These are phyloP conservation scores for Symphodus melops DNA, from an alignment of 2,113 vertebrate species.

Conservation along the genomic window DNA sequence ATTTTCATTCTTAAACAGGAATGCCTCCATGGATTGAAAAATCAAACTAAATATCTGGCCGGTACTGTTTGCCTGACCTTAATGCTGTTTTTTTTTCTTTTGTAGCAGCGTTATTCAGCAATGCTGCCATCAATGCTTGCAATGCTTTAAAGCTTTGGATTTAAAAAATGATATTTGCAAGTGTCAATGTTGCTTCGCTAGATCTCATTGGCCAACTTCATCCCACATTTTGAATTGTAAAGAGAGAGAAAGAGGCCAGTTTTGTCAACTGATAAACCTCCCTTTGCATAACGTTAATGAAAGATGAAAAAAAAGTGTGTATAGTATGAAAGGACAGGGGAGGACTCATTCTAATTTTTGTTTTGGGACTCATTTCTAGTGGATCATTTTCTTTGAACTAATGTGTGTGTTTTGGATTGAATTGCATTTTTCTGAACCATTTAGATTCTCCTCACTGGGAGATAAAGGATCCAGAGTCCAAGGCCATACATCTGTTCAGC, in stretches of 20 bases:
- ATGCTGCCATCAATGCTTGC: constrained; percentile 34
- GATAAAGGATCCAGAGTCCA: constrained; percentile 49
- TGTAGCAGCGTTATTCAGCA: constrained; percentile 27
- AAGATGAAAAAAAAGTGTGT: background rate
- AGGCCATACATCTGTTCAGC: constrained; percentile 54
- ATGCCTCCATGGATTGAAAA: too few relatives aligned
- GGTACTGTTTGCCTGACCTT: background rate
- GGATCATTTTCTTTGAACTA: background rate
- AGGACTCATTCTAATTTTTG: background rate
- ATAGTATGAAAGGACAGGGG: background rate
- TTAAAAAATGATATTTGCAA: constrained; percentile 44
- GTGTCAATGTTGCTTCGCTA: constrained; percentile 7
- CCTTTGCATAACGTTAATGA: constrained; percentile 34
- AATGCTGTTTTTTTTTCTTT: constrained; percentile 3
- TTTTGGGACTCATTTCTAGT: background rate
- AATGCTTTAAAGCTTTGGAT: constrained; percentile 21
- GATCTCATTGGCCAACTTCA: constrained; percentile 21
- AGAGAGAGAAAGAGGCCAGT: background rate
- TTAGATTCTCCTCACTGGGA: constrained; percentile 42
- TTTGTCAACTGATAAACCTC: constrained; percentile 16
- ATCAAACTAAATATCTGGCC: background rate
- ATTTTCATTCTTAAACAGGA: too few relatives aligned
- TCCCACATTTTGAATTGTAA: constrained; percentile 39
- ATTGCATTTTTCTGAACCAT: constrained; percentile 20
- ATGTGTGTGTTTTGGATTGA: constrained; percentile 15